phyloP scores from a whole-genome alignment of 2,113 vertebrate species.

The Psittacula cyanocephala region DNA sequence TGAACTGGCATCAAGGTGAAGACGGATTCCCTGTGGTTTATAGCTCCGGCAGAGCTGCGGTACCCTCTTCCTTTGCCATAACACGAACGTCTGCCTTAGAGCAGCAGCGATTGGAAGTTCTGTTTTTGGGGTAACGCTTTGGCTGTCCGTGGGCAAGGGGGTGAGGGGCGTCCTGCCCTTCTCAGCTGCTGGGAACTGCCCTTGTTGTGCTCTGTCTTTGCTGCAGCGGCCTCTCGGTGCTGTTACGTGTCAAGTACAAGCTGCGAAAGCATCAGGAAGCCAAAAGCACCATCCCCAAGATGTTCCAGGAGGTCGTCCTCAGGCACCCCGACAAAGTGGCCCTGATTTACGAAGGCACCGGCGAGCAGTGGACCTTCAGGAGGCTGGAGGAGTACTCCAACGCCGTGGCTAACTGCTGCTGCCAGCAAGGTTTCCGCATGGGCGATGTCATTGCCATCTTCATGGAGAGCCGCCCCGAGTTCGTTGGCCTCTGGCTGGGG shows the following conservation, averaged over 20 bases:
- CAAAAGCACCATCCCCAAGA: constrained; percentile 77
- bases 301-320: constrained; percentile 79
- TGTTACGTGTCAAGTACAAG: constrained; percentile 83
- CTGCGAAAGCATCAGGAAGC: constrained; percentile 75
- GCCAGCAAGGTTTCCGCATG: constrained; percentile 72
- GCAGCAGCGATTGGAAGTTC: background rate
- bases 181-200: background rate
- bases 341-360: constrained; percentile 83
- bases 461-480: constrained; percentile 87
- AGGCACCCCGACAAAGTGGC: constrained; percentile 81
- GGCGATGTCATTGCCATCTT: constrained; percentile 89
- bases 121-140: fast-evolving
- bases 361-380: constrained; percentile 83
- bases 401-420: constrained; percentile 79
- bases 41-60: fast-evolving
- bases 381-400: constrained; percentile 83
- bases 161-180: fast-evolving
- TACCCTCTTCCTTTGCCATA: fast-evolving
- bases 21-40: background rate
- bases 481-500: constrained; percentile 90
- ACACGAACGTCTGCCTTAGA: background rate
- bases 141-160: background rate
- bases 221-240: constrained; percentile 83
- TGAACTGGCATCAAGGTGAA: fast-evolving
- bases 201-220: fast-evolving